A percentile compares a stretch with the other conserved stretches of the same genome.
Evolutionary conservation across 2,113 vertebrate species (phyloP).

Genomic region (Vidua macroura): DNA sequence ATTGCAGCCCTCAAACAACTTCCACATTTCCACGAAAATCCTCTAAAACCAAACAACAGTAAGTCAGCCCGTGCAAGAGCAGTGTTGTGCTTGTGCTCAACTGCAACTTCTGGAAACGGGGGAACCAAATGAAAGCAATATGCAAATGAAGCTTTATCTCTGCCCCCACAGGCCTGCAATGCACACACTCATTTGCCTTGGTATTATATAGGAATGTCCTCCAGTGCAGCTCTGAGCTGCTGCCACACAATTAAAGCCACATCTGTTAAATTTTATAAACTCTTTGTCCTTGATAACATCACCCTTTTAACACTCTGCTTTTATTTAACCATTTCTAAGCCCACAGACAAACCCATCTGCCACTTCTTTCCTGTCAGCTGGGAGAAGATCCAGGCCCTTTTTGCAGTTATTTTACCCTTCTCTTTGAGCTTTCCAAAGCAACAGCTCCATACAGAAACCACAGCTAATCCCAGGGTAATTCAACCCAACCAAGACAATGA

Average conservation of each 20-base stretch:
- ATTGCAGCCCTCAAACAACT: background rate
- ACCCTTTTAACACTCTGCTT: background rate
- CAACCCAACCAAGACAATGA: background rate
- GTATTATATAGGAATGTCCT: background rate
- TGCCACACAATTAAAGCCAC: slow-evolving; percentile 5
- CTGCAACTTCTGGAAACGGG: background rate
- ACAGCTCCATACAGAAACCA: background rate
- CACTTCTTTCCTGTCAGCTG: background rate
- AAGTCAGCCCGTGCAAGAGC: background rate
- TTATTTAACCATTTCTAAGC: background rate
- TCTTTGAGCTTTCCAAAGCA: background rate
- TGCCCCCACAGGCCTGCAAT: background rate
- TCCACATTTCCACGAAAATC: background rate
- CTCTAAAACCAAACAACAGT: background rate
- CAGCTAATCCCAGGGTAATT: background rate
- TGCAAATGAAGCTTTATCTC: slow-evolving; percentile 43
- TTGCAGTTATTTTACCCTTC: background rate
- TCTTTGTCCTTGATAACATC: slow-evolving; percentile 22
- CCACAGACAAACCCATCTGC: background rate
- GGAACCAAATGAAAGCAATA: background rate
- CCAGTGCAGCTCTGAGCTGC: slow-evolving; percentile 1
- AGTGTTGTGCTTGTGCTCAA: background rate
- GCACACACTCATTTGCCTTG: background rate
- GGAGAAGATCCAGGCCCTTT: background rate
- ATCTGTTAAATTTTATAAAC: background rate